These are phyloP conservation scores for Cardinalis cardinalis DNA, from an alignment of 2,113 vertebrate species.

Conservation along the genomic window DNA sequence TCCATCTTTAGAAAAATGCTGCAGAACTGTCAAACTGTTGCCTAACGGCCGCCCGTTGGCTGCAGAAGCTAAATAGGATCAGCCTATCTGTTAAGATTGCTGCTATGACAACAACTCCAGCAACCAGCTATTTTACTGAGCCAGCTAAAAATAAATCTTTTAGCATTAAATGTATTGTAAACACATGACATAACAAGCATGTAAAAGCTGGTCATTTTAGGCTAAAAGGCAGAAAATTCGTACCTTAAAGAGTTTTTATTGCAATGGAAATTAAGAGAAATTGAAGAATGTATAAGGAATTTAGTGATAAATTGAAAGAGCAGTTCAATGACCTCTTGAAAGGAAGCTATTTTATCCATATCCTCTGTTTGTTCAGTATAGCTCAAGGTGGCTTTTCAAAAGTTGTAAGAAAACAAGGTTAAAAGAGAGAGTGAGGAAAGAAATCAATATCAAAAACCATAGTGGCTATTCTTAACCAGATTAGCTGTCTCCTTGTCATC, in stretches of 20 bases:
- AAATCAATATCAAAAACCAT: slow-evolving; percentile 22
- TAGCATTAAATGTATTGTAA: slow-evolving; percentile 51
- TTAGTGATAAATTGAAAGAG: background rate
- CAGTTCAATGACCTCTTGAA: background rate
- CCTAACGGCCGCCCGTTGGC: slow-evolving; percentile 21
- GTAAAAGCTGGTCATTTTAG: background rate
- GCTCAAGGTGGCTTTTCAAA: background rate
- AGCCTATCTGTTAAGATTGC: slow-evolving; percentile 56
- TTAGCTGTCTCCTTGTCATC: slow-evolving; percentile 34
- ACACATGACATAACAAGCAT: slow-evolving; percentile 11
- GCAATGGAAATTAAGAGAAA: background rate
- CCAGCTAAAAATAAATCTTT: slow-evolving; percentile 50
- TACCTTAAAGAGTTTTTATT: background rate
- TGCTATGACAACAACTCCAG: slow-evolving; percentile 58
- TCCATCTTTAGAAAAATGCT: slow-evolving; percentile 56
- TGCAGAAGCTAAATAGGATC: slow-evolving; percentile 48
- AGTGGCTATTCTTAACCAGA: slow-evolving; percentile 9
- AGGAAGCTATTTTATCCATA: background rate
- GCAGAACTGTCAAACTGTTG: slow-evolving; percentile 59
- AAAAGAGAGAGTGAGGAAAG: background rate
- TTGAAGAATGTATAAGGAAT: background rate
- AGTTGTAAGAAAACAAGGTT: slow-evolving; percentile 27
- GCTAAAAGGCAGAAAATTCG: background rate
- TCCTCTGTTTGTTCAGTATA: background rate
- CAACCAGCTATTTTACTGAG: slow-evolving; percentile 39